These are phyloP conservation scores for Sebastes itinus DNA, from an alignment of 2,797 vertebrate species.

Conservation along the genomic window DNA sequence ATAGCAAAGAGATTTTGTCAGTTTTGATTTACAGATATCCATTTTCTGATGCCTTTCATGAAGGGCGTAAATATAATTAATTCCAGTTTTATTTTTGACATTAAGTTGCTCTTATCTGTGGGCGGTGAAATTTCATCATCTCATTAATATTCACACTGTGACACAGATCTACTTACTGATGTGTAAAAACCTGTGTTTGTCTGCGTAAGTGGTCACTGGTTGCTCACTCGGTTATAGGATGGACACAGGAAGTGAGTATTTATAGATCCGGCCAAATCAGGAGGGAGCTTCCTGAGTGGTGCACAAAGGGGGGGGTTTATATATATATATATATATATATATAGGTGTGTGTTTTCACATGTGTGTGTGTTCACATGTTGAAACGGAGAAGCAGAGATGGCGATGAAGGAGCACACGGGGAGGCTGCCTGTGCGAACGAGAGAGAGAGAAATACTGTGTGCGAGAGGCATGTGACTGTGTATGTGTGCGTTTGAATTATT, in stretches of 20 bases:
- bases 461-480: slow-evolving; percentile 69
- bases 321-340: slow-evolving; percentile 31
- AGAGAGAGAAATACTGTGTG: slow-evolving; percentile 60
- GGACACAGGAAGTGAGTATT: slow-evolving; percentile 63
- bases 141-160: slow-evolving; percentile 1
- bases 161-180: slow-evolving; percentile 12
- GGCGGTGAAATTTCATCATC: slow-evolving; percentile 13
- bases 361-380: slow-evolving; percentile 41
- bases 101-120: slow-evolving; percentile 6
- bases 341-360: slow-evolving; percentile 33
- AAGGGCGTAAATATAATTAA: neutral
- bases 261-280: slow-evolving; percentile 42
- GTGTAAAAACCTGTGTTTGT: neutral
- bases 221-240: slow-evolving; percentile 19
- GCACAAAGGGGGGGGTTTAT: neutral
- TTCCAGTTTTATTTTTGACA: slow-evolving; percentile 7
- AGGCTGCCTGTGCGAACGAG: slow-evolving; percentile 35
- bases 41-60: slow-evolving; percentile 7
- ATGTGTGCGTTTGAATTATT: slow-evolving; percentile 80
- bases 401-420: slow-evolving; percentile 45
- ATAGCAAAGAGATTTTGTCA: slow-evolving; percentile 23
- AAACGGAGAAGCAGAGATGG: slow-evolving; percentile 22
- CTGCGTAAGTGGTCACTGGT: slow-evolving; percentile 6
- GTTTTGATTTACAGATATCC: slow-evolving; percentile 27
- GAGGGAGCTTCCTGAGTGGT: slow-evolving; percentile 51